A percentile compares a stretch with the other conserved stretches of the same genome.
phyloP scores from a whole-genome alignment of 2,888 invertebrate genomes.

The Piscicola geometra region DNA sequence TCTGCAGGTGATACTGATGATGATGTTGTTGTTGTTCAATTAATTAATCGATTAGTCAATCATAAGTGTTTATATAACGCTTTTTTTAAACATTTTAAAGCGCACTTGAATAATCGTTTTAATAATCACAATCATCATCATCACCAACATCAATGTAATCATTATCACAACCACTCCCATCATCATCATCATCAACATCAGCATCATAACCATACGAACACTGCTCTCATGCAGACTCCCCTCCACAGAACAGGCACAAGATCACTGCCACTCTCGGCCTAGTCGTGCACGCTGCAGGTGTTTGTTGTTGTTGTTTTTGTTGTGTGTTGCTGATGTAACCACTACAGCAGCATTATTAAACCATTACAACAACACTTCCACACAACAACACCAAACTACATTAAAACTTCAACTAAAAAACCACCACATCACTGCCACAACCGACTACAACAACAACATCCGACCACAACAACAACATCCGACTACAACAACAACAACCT shows the following conservation, averaged over 20 bases:
- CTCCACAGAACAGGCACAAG: constrained; percentile 53
- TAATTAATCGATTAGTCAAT: no score
- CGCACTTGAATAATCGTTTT: no score
- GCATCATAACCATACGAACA: not conserved
- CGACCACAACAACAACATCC: no score
- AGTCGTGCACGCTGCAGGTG: constrained; percentile 93
- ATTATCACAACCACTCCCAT: no score
- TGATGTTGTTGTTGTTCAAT: not conserved
- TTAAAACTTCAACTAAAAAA: no score
- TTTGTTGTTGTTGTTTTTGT: not conserved
- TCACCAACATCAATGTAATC: no score
- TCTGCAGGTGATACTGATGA: not conserved
- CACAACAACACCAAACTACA: not conserved
- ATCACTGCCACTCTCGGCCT: constrained; percentile 92
- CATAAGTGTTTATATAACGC: no score
- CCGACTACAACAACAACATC: not conserved
- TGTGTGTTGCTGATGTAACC: not conserved
- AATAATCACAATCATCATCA: no score
- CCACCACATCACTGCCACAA: not conserved
- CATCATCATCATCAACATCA: no score
- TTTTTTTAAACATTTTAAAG: no score
- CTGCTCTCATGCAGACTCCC: constrained; percentile 51
- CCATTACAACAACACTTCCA: no score
- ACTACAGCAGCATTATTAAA: no score
- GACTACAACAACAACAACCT: not conserved